phyloP scores from a whole-genome alignment of 2,888 invertebrate species.

The Lobophora halterata region DNA sequence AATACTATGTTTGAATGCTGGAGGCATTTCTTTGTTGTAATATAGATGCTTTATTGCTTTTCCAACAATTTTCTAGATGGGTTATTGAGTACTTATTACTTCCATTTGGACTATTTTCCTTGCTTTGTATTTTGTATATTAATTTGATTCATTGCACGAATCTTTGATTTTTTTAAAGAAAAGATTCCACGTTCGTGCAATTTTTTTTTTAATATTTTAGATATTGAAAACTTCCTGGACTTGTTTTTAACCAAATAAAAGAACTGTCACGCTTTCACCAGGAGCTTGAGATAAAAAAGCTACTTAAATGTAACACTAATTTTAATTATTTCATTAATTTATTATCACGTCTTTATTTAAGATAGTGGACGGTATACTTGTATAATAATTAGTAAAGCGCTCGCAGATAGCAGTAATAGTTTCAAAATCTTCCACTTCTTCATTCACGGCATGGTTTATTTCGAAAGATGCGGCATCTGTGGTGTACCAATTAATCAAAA shows the following conservation, averaged over 20 bases:
- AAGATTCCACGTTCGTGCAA: no score
- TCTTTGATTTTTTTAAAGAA: no score
- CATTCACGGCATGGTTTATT: conserved; percentile 28
- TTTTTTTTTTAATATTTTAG: no score
- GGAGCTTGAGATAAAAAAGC: conserved; percentile 23
- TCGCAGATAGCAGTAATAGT: conserved; percentile 29
- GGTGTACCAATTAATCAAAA: conserved; percentile 55
- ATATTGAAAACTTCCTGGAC: no score
- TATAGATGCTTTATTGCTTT: conserved; percentile 18
- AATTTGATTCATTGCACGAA: no score
- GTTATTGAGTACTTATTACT: no score
- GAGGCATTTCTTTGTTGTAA: conserved; percentile 27
- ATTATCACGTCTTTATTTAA: conserved; percentile 36
- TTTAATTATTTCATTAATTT: conserved; percentile 38
- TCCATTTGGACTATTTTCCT: no score
- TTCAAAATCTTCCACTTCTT: conserved; percentile 24
- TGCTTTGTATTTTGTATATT: no score
- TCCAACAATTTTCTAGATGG: background rate
- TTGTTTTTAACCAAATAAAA: no score
- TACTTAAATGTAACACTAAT: conserved; percentile 34
- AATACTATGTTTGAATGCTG: conserved; percentile 48
- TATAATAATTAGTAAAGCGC: conserved; percentile 31
- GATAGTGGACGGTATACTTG: conserved; percentile 20
- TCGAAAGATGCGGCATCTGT: conserved; percentile 34
- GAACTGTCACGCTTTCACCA: conserved; percentile 28